Evolutionary conservation across 1,140 invertebrate species (phyloP).

Genomic region (Scaptomyza hsui): DNA sequence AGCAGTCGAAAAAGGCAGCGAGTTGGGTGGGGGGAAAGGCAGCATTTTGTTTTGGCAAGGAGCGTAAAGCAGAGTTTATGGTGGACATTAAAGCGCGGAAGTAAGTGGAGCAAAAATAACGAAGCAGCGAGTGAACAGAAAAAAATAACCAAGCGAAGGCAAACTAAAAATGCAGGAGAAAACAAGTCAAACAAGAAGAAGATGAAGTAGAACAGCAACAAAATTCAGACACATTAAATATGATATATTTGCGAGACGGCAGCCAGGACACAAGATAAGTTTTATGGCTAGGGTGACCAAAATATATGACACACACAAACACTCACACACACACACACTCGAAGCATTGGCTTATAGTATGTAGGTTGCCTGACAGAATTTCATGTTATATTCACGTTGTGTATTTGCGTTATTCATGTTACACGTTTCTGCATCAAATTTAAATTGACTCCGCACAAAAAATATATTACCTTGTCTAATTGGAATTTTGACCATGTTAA

Average conservation of each 20-base stretch:
- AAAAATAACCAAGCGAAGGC: slow-evolving; percentile 27
- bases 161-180: slow-evolving; percentile 53
- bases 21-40: no score
- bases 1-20: slow-evolving; percentile 16
- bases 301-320: no score
- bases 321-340: slow-evolving; percentile 5
- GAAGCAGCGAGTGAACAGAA: slow-evolving; percentile 27
- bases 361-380: background rate
- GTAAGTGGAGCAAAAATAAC: slow-evolving; percentile 71
- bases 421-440: slow-evolving; percentile 17
- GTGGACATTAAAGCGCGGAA: slow-evolving; percentile 75
- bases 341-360: background rate
- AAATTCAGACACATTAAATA: slow-evolving; percentile 77
- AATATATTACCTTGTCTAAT: slow-evolving; percentile 24
- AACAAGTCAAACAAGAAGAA: slow-evolving; percentile 38
- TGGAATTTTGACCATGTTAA: slow-evolving; percentile 5
- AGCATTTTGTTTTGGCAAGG: slow-evolving; percentile 64
- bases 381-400: background rate
- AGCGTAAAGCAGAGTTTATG: slow-evolving; percentile 74
- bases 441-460: slow-evolving; percentile 6
- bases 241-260: slow-evolving; percentile 73
- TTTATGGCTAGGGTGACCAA: slow-evolving; percentile 52
- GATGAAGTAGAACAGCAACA: slow-evolving; percentile 34
- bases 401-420: background rate
- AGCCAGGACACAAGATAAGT: slow-evolving; percentile 69